A percentile compares a stretch with the other conserved stretches of the same genome.
phyloP scores from a whole-genome alignment of 2,113 vertebrate species.

The Mobula birostris region DNA sequence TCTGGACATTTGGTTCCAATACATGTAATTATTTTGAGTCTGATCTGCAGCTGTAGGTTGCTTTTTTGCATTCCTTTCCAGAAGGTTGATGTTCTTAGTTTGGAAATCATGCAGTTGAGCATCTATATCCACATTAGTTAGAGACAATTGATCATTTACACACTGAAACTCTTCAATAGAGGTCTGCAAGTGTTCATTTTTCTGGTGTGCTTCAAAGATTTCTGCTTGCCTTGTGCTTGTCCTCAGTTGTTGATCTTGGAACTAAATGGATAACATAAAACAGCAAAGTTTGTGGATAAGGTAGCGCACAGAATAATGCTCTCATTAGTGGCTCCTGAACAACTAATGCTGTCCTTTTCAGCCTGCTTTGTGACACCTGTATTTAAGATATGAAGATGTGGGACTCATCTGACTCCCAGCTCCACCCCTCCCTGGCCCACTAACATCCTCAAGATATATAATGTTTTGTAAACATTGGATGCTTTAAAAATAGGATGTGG shows the following conservation, averaged over 20 bases:
- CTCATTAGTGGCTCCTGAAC: neutral
- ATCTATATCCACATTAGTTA: neutral
- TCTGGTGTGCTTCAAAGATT: neutral
- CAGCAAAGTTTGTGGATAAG: neutral
- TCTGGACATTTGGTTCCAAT: neutral
- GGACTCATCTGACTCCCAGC: neutral
- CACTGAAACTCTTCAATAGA: neutral
- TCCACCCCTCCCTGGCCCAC: neutral
- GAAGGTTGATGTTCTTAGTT: neutral
- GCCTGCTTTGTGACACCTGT: neutral
- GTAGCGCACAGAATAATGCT: neutral
- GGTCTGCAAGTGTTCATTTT: conserved; percentile 15
- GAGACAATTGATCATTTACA: conserved; percentile 6
- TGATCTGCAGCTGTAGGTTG: conserved; percentile 3
- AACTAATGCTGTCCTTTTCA: neutral
- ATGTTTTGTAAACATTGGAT: neutral
- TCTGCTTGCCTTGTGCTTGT: neutral
- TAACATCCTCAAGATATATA: neutral
- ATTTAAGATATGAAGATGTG: neutral
- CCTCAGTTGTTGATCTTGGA: conserved; percentile 4
- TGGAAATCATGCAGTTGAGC: conserved; percentile 2
- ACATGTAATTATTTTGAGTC: neutral
- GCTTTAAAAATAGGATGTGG: too few species aligned
- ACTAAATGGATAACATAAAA: neutral
- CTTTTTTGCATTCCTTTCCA: conserved; percentile 7